Conservation (phyloP, 2,888 invertebrate genomes). For the Sussaba pulchella region DNA sequence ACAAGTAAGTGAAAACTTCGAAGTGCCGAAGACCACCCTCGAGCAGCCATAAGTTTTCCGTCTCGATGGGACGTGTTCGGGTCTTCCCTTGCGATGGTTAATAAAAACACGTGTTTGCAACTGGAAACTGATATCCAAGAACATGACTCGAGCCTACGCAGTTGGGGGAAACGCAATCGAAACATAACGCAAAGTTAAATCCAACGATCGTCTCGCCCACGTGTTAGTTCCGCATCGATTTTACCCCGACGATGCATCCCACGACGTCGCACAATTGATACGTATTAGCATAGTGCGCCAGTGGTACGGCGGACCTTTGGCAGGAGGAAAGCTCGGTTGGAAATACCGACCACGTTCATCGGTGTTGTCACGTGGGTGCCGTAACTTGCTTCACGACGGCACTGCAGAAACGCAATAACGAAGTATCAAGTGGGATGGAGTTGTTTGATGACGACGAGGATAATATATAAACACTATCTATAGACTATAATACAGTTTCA, state of each 20-base stretch:
- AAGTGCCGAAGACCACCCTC: background rate
- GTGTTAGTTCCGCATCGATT: background rate
- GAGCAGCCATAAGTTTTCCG: background rate
- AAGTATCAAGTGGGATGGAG: too few relatives aligned
- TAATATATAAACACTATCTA: too few relatives aligned
- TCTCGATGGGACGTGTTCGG: background rate
- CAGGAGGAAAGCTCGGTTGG: background rate
- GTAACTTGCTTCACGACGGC: conserved; percentile 5
- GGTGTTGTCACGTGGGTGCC: background rate
- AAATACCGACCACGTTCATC: background rate
- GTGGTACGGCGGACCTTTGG: too few relatives aligned
- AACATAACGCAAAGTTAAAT: conserved; percentile 5
- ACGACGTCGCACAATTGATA: background rate
- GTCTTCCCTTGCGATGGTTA: background rate
- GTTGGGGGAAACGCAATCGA: background rate
- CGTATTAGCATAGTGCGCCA: background rate
- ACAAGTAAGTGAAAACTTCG: background rate
- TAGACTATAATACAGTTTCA: too few relatives aligned
- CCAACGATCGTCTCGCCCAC: conserved; percentile 9
- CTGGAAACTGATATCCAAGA: background rate
- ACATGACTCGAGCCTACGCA: conserved; percentile 11
- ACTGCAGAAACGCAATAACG: conserved; percentile 28
- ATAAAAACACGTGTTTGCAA: conserved; percentile 9
- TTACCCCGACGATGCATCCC: background rate
- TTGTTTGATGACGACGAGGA: too few relatives aligned